Evolutionary conservation across 2,113 vertebrate species (phyloP).

Genomic region (Gavia stellata): DNA sequence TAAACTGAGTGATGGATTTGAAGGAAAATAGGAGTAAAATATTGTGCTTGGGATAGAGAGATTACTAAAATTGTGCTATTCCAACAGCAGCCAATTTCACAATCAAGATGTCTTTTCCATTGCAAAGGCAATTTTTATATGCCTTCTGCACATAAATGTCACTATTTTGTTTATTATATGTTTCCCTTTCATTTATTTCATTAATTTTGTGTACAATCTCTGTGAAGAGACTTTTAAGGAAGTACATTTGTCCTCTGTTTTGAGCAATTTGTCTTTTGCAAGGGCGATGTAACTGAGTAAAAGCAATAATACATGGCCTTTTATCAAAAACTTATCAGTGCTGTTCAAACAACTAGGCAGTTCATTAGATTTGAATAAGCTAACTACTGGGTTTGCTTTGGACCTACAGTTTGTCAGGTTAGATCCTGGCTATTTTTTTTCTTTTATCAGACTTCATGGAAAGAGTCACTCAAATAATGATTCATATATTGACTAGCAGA

Average conservation of each 20-base stretch:
- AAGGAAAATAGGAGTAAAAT: constrained; percentile 45
- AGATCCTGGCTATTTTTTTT: neutral
- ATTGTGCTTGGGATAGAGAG: constrained; percentile 6
- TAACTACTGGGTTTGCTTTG: neutral
- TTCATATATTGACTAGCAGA: neutral
- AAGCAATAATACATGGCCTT: constrained; percentile 3
- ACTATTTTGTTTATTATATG: constrained; percentile 13
- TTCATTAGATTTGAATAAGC: neutral
- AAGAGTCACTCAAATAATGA: neutral
- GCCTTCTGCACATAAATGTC: constrained; percentile 44
- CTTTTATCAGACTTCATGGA: neutral
- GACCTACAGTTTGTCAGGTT: neutral
- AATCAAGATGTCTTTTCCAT: constrained; percentile 52
- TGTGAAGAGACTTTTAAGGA: neutral
- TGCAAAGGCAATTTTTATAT: constrained; percentile 33
- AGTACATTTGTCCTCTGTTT: constrained; percentile 9
- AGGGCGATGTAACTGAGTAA: neutral
- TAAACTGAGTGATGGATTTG: constrained; percentile 33
- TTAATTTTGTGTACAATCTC: constrained; percentile 15
- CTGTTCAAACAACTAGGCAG: neutral
- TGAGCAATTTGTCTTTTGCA: constrained; percentile 21
- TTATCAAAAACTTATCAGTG: constrained; percentile 32
- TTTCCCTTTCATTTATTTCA: constrained; percentile 44
- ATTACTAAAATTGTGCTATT: constrained; percentile 41
- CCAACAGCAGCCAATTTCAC: constrained; percentile 35